Percentiles rank a stretch among this genome's conserved stretches.
Evolutionary conservation across 2,888 invertebrate genomes (phyloP).

Genomic region (Meliscaeva auricollis): DNA sequence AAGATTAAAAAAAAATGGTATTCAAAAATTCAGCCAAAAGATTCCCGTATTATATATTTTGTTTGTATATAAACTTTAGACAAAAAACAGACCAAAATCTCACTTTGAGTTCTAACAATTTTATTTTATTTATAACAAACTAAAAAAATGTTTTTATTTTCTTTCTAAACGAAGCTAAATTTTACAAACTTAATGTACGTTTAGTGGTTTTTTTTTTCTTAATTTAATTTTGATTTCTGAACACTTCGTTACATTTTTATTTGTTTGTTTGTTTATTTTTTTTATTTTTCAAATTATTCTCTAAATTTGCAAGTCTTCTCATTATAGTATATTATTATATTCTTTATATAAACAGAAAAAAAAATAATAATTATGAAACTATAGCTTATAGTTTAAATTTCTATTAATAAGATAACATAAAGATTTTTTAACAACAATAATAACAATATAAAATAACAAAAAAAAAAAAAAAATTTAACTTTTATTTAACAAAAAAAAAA

Average conservation of each 20-base stretch:
- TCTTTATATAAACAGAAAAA: constrained; percentile 29
- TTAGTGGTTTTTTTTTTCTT: constrained; percentile 30
- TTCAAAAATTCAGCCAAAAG: constrained; percentile 40
- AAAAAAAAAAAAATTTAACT: too few relatives aligned
- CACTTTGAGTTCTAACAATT: constrained; percentile 51
- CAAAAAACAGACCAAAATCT: constrained; percentile 51
- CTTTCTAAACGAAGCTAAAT: constrained; percentile 58
- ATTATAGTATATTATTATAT: constrained; percentile 2
- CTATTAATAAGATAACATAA: constrained; percentile 58
- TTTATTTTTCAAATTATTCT: constrained; percentile 42
- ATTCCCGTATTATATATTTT: constrained; percentile 44
- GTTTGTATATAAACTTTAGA: constrained; percentile 55
- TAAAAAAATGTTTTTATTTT: constrained; percentile 38
- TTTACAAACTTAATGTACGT: constrained; percentile 57
- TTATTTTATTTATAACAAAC: constrained; percentile 56
- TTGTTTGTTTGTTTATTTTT: constrained; percentile 37
- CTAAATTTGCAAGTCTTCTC: constrained; percentile 61
- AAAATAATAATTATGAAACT: constrained; percentile 25
- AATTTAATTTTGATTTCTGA: constrained; percentile 44
- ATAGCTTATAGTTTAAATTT: constrained; percentile 49
- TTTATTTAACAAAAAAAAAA: constrained; percentile 44
- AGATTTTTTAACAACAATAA: constrained; percentile 66
- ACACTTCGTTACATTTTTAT: constrained; percentile 61
- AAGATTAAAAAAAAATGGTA: constrained; percentile 12
- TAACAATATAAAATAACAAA: constrained; percentile 48